These are phyloP conservation scores for Ips typographus DNA, from an alignment of 1,140 invertebrate species.

Conservation along the genomic window DNA sequence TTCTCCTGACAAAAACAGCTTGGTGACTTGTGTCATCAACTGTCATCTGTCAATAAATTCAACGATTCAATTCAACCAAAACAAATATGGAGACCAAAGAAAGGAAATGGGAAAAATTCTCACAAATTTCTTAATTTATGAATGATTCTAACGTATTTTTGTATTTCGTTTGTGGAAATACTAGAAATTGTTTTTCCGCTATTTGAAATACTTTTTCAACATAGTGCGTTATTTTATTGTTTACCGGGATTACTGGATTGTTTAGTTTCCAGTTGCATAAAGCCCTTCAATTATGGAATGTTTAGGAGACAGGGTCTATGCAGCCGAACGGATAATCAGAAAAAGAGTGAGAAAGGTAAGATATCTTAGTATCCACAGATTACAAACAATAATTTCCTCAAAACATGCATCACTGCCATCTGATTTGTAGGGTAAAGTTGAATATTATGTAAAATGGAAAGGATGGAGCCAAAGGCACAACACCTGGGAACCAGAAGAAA, in stretches of 20 bases:
- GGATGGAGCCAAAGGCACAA: conserved; percentile 94
- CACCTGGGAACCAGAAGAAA: conserved; percentile 97
- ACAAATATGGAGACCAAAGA: too few species aligned
- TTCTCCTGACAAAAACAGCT: too few species aligned
- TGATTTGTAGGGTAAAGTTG: conserved; percentile 75
- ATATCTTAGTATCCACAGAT: neutral
- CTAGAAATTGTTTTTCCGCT: too few species aligned
- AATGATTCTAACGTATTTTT: too few species aligned
- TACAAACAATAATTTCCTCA: neutral
- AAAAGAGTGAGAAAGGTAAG: conserved; percentile 87
- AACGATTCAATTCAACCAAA: too few species aligned
- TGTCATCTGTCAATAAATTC: too few species aligned
- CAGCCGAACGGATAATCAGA: conserved; percentile 93
- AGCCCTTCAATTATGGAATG: conserved; percentile 28
- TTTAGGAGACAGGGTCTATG: conserved; percentile 82
- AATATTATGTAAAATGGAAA: conserved; percentile 98
- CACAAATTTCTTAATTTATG: too few species aligned
- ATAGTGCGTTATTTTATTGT: neutral
- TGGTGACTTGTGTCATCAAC: too few species aligned
- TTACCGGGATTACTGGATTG: neutral
- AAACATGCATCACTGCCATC: neutral
- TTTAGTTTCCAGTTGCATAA: too few species aligned
- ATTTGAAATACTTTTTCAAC: neutral
- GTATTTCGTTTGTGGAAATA: too few species aligned
- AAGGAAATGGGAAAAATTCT: too few species aligned